These are phyloP conservation scores for Carollia perspicillata DNA, from an alignment of 2,113 vertebrate species.

Conservation along the genomic window DNA sequence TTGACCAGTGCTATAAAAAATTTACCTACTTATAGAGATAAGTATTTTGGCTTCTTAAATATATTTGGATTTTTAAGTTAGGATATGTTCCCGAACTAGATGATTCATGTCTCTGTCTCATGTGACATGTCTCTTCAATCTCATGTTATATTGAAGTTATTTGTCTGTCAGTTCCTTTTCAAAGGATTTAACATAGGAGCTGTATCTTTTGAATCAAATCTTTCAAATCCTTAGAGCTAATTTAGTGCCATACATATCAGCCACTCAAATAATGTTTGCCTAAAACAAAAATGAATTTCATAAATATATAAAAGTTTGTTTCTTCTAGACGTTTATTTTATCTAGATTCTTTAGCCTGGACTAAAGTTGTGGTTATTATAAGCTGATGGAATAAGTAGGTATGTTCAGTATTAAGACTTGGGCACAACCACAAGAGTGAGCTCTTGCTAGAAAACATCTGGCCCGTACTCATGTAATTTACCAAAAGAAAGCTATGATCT, in stretches of 20 bases:
- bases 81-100: not conserved
- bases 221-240: not conserved
- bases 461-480: not conserved
- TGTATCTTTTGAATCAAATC: not conserved
- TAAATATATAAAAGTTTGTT: not conserved
- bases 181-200: not conserved
- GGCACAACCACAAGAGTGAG: not conserved
- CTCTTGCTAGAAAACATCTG: not conserved
- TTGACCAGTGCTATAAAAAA: not conserved
- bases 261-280: not conserved
- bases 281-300: constrained; percentile 9
- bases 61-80: constrained; percentile 33
- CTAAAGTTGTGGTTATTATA: constrained; percentile 16
- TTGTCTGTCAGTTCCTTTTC: constrained; percentile 10
- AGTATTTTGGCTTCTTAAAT: constrained; percentile 26
- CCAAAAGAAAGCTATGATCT: not conserved
- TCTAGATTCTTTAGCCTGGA: not conserved
- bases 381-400: not conserved
- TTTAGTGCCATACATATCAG: not conserved
- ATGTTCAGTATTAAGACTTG: not conserved
- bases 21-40: not conserved
- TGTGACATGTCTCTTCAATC: not conserved
- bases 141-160: not conserved
- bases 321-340: not conserved
- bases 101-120: not conserved